These are phyloP conservation scores for Allygus modestus DNA, from an alignment of 2,888 invertebrate species.

Conservation along the genomic window DNA sequence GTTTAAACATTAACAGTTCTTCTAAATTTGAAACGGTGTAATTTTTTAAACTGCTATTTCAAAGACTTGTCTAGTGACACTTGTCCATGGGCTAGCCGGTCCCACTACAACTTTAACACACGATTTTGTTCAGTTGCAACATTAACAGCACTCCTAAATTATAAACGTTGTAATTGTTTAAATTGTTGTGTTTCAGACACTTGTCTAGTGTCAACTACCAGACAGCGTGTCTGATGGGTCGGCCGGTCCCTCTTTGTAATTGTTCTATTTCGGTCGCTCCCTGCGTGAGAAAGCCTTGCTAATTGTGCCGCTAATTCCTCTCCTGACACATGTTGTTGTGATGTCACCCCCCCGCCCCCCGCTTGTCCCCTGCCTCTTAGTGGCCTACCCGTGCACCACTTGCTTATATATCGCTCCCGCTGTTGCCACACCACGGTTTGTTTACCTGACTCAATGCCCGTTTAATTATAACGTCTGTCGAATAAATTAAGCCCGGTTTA, in stretches of 20 bases:
- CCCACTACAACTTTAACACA: too few relatives aligned
- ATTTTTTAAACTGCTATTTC: too few relatives aligned
- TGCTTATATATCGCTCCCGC: background rate
- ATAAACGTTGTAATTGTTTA: too few relatives aligned
- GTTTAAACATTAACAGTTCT: too few relatives aligned
- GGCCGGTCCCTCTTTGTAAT: slow-evolving; percentile 28
- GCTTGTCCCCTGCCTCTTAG: background rate
- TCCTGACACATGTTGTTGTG: slow-evolving; percentile 36
- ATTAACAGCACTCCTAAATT: too few relatives aligned
- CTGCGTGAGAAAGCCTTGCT: slow-evolving; percentile 47
- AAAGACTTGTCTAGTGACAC: too few relatives aligned
- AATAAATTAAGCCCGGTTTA: slow-evolving; percentile 39
- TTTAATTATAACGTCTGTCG: background rate
- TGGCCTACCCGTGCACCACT: background rate
- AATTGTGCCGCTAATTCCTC: slow-evolving; percentile 44
- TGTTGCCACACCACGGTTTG: slow-evolving; percentile 1
- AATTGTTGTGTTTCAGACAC: too few relatives aligned
- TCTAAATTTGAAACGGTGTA: too few relatives aligned
- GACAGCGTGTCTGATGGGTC: background rate
- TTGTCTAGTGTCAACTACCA: background rate
- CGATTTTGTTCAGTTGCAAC: too few relatives aligned
- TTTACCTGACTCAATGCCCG: background rate
- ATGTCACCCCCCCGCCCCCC: slow-evolving; percentile 10
- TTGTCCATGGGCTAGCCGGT: too few relatives aligned
- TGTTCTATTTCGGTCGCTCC: slow-evolving; percentile 45